A percentile compares a stretch with the other conserved stretches of the same genome.
Conservation (phyloP, 2,888 invertebrate genomes). For the Dryadula phaetusa region DNA sequence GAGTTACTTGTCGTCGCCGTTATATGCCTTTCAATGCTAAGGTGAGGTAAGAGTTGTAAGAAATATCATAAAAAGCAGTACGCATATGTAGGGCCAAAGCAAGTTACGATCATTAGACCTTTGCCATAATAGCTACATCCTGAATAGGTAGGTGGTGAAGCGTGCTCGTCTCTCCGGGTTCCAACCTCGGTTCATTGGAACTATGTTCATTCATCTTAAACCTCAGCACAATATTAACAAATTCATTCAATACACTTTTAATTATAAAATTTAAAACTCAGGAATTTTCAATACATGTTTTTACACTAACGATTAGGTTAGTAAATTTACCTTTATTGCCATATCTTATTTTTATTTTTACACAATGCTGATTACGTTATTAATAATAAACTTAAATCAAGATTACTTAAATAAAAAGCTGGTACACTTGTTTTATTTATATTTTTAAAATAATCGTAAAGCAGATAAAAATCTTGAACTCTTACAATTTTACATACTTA, state of each 20-base stretch:
- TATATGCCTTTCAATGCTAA: constrained; percentile 70
- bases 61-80: constrained; percentile 73
- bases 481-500: background rate
- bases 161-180: constrained; percentile 68
- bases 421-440: background rate
- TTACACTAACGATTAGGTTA: background rate
- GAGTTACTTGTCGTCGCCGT: constrained; percentile 67
- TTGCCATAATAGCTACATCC: constrained; percentile 80
- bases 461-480: background rate
- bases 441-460: background rate
- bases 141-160: constrained; percentile 79
- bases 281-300: background rate
- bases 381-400: background rate
- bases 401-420: background rate
- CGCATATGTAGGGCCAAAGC: constrained; percentile 70
- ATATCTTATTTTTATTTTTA: constrained; percentile 1
- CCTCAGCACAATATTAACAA: constrained; percentile 38
- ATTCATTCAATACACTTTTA: constrained; percentile 1
- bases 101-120: constrained; percentile 80
- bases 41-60: constrained; percentile 64
- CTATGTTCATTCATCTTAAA: constrained; percentile 73
- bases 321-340: background rate
- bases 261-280: background rate
- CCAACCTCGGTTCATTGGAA: constrained; percentile 49
- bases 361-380: background rate